Evolutionary conservation across 2,888 invertebrate species (phyloP), one percentile per base, ranked within the genome.

Genomic region (Eilema depressum): DNA sequence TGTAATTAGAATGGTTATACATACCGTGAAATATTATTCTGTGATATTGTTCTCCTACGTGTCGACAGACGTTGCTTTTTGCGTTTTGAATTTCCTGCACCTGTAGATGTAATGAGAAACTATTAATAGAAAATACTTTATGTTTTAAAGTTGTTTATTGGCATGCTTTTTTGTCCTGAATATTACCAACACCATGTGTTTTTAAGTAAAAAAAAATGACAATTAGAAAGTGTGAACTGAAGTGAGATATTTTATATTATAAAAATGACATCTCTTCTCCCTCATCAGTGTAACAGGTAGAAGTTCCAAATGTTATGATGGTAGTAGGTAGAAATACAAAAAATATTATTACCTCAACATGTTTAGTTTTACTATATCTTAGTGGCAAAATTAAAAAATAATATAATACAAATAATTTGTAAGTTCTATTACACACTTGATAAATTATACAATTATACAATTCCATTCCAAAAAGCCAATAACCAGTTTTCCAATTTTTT

Each of bases 31-130:
- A 30, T 47, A 66, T 73, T 75, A 63, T 74, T 83, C n/a, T 83
- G 74, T 10, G 77, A 79, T 62, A 74, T 71, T n/a, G 75, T 82
- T 59, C 83, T 74, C 37, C 70, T 77, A 17, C 79, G 80, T 17
- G n/a, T 20, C 68, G 77, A 66, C 75, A 82, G 26, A 81, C 53
- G 65, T 53, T 79, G 75, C 67, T 76, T 80, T 71, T 79, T 85
- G 30, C 83, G 85, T 66, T 79, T 84, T 66, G 79, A 78, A 28
- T 73, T 74, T 5, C 79, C 75, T 28, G 72, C 81, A 75, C 85
- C 88, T 89, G 66, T 33, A 75, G 78, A 71, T 37, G 73, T 73
- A 69, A 63, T n/a, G 30, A 47, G 12, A 56, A n/a, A 56, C 33
- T 47, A 26, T 23, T 66, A 17, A 17, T n/a, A 12, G n/a, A 0